phyloP scores from a whole-genome alignment of 1,140 invertebrate species.

The Microplitis demolitor region DNA sequence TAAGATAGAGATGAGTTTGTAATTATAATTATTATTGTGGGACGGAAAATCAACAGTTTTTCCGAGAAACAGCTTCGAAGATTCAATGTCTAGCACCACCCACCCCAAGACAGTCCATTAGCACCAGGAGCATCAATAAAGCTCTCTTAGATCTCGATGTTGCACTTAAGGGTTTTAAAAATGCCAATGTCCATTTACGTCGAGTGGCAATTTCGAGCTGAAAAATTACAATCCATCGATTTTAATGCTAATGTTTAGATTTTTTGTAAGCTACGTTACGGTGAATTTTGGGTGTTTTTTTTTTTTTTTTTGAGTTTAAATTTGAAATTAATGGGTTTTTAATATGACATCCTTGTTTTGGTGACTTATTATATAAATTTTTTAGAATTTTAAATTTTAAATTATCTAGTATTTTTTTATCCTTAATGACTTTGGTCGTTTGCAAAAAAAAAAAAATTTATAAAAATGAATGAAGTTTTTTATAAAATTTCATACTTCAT shows the following conservation, averaged over 20 bases:
- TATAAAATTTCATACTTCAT: no score
- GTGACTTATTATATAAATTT: no score
- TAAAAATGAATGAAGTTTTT: no score
- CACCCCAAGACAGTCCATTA: neutral
- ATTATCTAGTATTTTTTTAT: no score
- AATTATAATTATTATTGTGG: neutral
- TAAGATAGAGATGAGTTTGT: neutral
- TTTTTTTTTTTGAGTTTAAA: no score
- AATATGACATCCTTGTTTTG: no score
- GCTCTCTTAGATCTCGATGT: conserved; percentile 14
- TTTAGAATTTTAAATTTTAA: no score
- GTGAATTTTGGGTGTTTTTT: no score
- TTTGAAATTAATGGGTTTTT: no score
- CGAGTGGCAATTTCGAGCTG: neutral
- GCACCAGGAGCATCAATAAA: neutral
- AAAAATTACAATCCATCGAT: neutral
- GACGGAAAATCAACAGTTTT: conserved; percentile 52
- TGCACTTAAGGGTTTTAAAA: no score
- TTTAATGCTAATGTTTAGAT: neutral
- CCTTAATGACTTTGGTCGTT: no score
- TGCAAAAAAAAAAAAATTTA: no score
- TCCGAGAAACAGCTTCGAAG: conserved; percentile 43
- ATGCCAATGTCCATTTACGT: neutral
- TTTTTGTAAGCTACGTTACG: neutral
- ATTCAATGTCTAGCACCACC: conserved; percentile 36